These are phyloP conservation scores for Rhizomys pruinosus DNA, from an alignment of 2,113 vertebrate genomes.

Conservation along the genomic window DNA sequence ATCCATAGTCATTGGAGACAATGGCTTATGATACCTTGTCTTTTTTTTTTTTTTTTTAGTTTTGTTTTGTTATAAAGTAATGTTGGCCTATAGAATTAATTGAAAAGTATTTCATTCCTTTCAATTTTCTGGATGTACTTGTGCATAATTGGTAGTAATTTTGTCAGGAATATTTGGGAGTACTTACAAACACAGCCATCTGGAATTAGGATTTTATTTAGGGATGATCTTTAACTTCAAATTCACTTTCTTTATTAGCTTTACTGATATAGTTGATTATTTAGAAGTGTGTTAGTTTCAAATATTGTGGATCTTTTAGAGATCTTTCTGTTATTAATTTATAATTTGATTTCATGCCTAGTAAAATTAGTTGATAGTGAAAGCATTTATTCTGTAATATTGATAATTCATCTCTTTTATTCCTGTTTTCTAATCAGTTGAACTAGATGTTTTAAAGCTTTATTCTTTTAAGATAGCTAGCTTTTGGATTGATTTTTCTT, in stretches of 20 bases:
- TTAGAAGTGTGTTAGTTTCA: too few relatives aligned
- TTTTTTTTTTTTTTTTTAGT: conserved; percentile 16
- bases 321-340: too few relatives aligned
- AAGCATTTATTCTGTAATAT: not conserved
- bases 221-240: not conserved
- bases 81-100: not conserved
- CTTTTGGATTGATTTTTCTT: conserved; percentile 35
- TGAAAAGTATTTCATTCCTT: conserved; percentile 44
- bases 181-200: not conserved
- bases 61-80: conserved; percentile 12
- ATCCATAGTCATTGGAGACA: not conserved
- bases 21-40: not conserved
- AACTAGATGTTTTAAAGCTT: not conserved
- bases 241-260: conserved; percentile 23
- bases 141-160: not conserved
- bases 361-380: not conserved
- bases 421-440: not conserved
- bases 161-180: conserved; percentile 15
- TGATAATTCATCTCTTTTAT: not conserved
- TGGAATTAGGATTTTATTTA: not conserved
- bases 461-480: conserved; percentile 4
- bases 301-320: too few relatives aligned
- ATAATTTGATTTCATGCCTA: too few relatives aligned
- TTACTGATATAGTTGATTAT: not conserved
- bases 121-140: conserved; percentile 28